phyloP scores from a whole-genome alignment of 2,888 invertebrate species.

The Trissolcus brochymenae region DNA sequence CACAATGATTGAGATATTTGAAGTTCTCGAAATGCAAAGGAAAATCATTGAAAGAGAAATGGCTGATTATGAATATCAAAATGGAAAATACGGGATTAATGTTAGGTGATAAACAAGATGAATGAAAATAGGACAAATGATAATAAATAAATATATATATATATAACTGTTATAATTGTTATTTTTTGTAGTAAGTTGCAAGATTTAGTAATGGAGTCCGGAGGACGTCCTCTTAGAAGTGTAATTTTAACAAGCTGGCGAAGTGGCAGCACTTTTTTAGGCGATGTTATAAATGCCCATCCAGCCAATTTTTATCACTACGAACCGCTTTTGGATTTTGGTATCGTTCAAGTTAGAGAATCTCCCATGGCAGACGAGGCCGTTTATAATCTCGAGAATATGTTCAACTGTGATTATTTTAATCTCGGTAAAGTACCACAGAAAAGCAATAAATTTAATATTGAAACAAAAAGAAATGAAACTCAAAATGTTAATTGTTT shows the following conservation, averaged over 20 bases:
- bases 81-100: slow-evolving; percentile 78
- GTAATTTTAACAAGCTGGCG: slow-evolving; percentile 93
- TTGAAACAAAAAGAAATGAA: neutral
- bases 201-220: slow-evolving; percentile 83
- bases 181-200: slow-evolving; percentile 78
- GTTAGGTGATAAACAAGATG: slow-evolving; percentile 72
- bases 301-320: slow-evolving; percentile 94
- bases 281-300: slow-evolving; percentile 88
- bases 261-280: slow-evolving; percentile 92
- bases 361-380: slow-evolving; percentile 84
- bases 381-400: slow-evolving; percentile 82
- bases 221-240: slow-evolving; percentile 85
- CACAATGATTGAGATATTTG: slow-evolving; percentile 77
- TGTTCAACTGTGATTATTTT: slow-evolving; percentile 87
- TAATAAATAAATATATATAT: neutral
- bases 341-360: slow-evolving; percentile 88
- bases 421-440: slow-evolving; percentile 78
- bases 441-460: neutral
- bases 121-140: neutral
- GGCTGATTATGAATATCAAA: slow-evolving; percentile 80
- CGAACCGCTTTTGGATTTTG: slow-evolving; percentile 90
- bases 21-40: slow-evolving; percentile 80
- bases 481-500: too few relatives aligned
- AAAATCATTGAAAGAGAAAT: slow-evolving; percentile 79
- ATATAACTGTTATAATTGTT: neutral